These are phyloP conservation scores for Fopius arisanus DNA, from an alignment of 1,140 invertebrate genomes.

Conservation along the genomic window DNA sequence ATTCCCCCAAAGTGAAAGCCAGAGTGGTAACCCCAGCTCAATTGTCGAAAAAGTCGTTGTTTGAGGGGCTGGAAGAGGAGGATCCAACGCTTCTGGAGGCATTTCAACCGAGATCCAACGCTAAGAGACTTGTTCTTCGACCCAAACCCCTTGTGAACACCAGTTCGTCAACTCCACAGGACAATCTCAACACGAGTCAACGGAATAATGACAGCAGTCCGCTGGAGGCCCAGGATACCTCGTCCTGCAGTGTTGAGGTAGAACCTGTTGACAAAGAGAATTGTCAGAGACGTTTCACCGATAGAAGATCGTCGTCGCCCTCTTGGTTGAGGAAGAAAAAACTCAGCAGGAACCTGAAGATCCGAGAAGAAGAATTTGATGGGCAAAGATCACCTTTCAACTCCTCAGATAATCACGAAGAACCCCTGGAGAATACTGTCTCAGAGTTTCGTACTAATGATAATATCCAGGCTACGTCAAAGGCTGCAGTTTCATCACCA, in stretches of 20 bases:
- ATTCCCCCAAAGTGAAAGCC: slow-evolving; percentile 69
- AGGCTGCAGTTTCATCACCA: not conserved
- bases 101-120: slow-evolving; percentile 70
- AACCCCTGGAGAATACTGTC: slow-evolving; percentile 46
- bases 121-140: slow-evolving; percentile 70
- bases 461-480: slow-evolving; percentile 16
- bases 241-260: slow-evolving; percentile 12
- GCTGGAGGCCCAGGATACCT: not conserved
- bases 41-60: slow-evolving; percentile 71
- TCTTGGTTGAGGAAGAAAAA: slow-evolving; percentile 22
- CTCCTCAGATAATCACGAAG: slow-evolving; percentile 30
- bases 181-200: slow-evolving; percentile 36
- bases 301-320: slow-evolving; percentile 49
- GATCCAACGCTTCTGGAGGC: slow-evolving; percentile 71
- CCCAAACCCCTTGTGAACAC: slow-evolving; percentile 48
- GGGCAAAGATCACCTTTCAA: slow-evolving; percentile 38
- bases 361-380: slow-evolving; percentile 34
- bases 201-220: not conserved
- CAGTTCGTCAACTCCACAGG: slow-evolving; percentile 28
- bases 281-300: slow-evolving; percentile 40
- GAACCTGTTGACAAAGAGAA: slow-evolving; percentile 52
- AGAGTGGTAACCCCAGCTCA: slow-evolving; percentile 65
- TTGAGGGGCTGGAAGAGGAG: slow-evolving; percentile 75
- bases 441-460: slow-evolving; percentile 37
- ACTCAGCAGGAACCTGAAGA: not conserved